Percentiles rank a stretch among this genome's conserved stretches.
phyloP scores from a whole-genome alignment of 2,113 vertebrate genomes.

The Misgurnus mizolepis region DNA sequence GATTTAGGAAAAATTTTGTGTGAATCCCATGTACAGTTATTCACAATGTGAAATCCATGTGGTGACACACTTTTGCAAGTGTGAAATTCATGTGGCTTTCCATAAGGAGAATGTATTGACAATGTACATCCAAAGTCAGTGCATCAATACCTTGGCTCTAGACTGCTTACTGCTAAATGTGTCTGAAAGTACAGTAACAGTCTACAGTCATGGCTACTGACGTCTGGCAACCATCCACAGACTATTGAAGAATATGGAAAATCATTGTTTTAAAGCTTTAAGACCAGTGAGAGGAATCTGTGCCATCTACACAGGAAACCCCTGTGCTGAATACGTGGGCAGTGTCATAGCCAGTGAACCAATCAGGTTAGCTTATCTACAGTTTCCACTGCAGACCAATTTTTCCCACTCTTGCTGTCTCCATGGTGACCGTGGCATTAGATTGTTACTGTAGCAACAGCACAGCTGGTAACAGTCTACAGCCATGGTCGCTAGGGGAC shows the following conservation, averaged over 20 bases:
- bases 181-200: constrained; percentile 90
- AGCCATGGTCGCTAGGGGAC: constrained; percentile 97
- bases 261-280: constrained; percentile 5
- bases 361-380: constrained; percentile 62
- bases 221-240: constrained; percentile 81
- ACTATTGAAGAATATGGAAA: constrained; percentile 55
- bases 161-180: constrained; percentile 96
- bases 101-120: too few relatives aligned
- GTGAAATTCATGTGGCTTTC: too few relatives aligned
- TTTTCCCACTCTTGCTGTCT: constrained; percentile 68
- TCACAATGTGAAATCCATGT: neutral
- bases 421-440: constrained; percentile 98
- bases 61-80: neutral
- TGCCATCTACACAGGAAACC: constrained; percentile 49
- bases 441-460: constrained; percentile 98
- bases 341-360: constrained; percentile 36
- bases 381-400: constrained; percentile 76
- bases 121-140: constrained; percentile 70
- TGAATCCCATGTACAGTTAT: too few relatives aligned
- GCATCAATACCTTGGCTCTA: constrained; percentile 97
- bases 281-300: constrained; percentile 36
- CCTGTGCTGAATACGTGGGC: constrained; percentile 45
- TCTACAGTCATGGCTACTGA: constrained; percentile 99
- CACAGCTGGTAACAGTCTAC: constrained; percentile 97
- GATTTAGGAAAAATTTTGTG: too few relatives aligned